Evolutionary conservation across 2,888 invertebrate genomes (phyloP), one percentile per base, ranked within the genome.

Genomic region (Allygus modestus): DNA sequence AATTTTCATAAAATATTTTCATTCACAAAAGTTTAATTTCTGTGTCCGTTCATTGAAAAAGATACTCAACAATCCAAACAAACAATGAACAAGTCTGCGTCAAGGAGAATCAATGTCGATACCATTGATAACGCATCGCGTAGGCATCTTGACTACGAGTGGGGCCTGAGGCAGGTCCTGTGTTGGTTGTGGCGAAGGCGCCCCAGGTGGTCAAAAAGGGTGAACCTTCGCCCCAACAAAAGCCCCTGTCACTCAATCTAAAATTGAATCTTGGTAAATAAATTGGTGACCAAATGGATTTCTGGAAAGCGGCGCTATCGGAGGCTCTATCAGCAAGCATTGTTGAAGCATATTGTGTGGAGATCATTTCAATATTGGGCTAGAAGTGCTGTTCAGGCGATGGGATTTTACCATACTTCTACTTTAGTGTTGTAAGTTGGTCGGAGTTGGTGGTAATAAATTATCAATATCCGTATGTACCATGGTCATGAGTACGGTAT

Each of bases 211-310:
- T 79, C 75, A 37, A 51, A 23, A 79, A 58, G 79, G 79, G 31
- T 58, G 23, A 51, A 54, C 58, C 58, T 23, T 17, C 46, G 15
- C 37, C 58, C 28, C 79, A 79, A 77, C 75, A 77, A 77, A 77
- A 79, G 79, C 54, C 51, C 33, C 79, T 79, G 79, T 79, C 79
- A 79, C 79, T 79, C 79, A 79, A 79, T 79, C 79, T 79, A 79
- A 79, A 79, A 79, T 79, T 79, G 79, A 79, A 79, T 79, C 79
- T 79, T 58, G 54, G 79, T 79, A 79, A 79, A 79, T 79, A 79
- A 79, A 58, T 79, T 79, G 79, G 79, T 79, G 54, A 79, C 79
- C 79, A 79, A 79, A 79, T 79, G 79, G 79, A 79, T 79, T 77
- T 79, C 79, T 79, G 79, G 79, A 79, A 79, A 79, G 79, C 79